Evolutionary conservation across 2,113 vertebrate genomes (phyloP).

Genomic region (Chlamydotis undulata): DNA sequence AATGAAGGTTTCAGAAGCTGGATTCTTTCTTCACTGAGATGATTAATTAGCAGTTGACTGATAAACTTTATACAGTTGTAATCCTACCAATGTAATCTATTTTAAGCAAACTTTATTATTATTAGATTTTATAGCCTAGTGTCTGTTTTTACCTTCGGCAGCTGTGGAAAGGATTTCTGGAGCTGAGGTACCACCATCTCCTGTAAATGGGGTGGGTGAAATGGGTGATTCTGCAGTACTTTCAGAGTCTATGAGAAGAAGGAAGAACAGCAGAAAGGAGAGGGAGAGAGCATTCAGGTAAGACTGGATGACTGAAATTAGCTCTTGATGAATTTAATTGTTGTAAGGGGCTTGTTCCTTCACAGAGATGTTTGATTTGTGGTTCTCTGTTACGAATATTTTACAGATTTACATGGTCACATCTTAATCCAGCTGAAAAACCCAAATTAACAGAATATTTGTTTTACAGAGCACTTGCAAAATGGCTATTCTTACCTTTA

Average conservation of each 20-base stretch:
- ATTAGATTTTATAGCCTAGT: not conserved
- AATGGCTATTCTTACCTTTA: not conserved
- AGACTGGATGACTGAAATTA: not conserved
- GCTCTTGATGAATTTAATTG: not conserved
- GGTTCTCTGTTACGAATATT: not conserved
- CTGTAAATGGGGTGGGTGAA: fast-evolving
- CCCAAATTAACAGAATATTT: not conserved
- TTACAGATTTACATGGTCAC: not conserved
- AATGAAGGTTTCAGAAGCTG: not conserved
- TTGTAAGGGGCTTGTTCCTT: not conserved
- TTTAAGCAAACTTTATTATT: not conserved
- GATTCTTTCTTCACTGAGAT: not conserved
- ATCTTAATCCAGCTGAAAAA: not conserved
- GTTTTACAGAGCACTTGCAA: not conserved
- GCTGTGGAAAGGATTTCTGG: not conserved
- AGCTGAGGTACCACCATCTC: fast-evolving
- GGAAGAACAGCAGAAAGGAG: not conserved
- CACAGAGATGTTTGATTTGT: not conserved
- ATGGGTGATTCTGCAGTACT: fast-evolving
- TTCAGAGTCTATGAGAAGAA: not conserved
- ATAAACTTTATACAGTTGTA: not conserved
- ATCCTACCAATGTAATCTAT: not conserved
- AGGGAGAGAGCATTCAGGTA: not conserved
- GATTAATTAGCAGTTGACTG: not conserved
- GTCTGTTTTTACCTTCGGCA: not conserved